Evolutionary conservation across 2,888 invertebrate genomes (phyloP), one percentile per base, ranked within the genome.

Genomic region (Ophion obscuratus): DNA sequence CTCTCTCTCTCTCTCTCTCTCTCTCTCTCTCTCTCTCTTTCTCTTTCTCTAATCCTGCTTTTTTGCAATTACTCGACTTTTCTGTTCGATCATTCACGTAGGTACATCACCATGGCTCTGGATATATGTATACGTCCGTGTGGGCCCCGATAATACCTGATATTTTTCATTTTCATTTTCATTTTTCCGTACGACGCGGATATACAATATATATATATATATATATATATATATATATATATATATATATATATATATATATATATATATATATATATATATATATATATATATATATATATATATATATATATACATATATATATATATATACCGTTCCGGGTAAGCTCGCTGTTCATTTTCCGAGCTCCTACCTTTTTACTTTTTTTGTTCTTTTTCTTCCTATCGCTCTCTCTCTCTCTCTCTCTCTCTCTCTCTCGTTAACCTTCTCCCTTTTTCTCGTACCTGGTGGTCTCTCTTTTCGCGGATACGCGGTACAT

Each of bases 141-240:
- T 62, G 59, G 17, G 67, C 64, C 31, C 47, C 40, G 20, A 73
- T 77, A 77, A 78, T 70, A 47, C 68, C 74, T 61, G 70, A 85
- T 85, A 70, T 79, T 78, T 85, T 57, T 64, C 59, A 66, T 86
- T 86, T 79, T 70, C 17, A 75, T 78, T 85, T 57, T 64, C 59
- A 66, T 86, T 86, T 79, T 70, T 20, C 27, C 36, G 44, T 59
- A 68, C 57, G n/a, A 17, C 36, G 47, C 44, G 67, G 47, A 61
- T n/a, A 14, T 53, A 14, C 17, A 53, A 53, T 17, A 17, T 14
- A 14, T 17, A 53, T 17, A 53, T 17, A 53, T 17, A 17, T 17
- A 53, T 17, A 53, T 17, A 53, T 17, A 53, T 17, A 53, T 17
- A 53, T 17, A 53, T 17, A 53, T 17, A 53, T 17, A 53, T 17